Evolutionary conservation across 2,888 invertebrate genomes (phyloP), one percentile per base, ranked within the genome.

Genomic region (Trichacis sp.): DNA sequence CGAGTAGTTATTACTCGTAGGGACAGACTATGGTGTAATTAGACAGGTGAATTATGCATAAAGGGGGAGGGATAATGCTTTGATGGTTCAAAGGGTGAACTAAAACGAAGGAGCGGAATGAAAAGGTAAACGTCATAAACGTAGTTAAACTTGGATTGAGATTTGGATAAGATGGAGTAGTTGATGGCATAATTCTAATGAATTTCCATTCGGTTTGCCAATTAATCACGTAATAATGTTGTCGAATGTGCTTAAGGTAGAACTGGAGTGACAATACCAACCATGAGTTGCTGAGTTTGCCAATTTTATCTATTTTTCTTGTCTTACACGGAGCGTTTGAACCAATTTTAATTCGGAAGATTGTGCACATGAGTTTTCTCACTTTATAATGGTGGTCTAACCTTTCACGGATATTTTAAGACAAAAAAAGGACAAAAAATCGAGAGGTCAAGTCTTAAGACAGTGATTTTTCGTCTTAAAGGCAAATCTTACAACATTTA

Each of bases 31-130:
- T 33, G 33, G 33, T 33, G 33, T 33, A 33, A 33, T 33, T 33
- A 33, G 33, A 33, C 33, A 33, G 33, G 33, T 33, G 33, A 33
- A 33, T 33, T 33, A 33, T 33, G 33, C 33, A n/a, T 33, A 33
- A 33, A 33, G 9, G 33, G 24, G 24, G 8, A 8, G 33, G 33
- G 33, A 33, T 6, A n/a, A n/a, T 33, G 33, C 33, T 33, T 33
- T 33, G 33, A 33, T n/a, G 5, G n/a, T 33, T 33, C 33, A 33
- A n/a, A 33, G 11, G 33, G 33, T 33, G 33, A 33, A 9, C 33
- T 9, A 33, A n/a, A 33, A 33, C 33, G 33, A 33, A 33, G 33
- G 33, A 33, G 33, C 33, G 33, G 11, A 33, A 33, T 33, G 33
- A 33, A 33, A 24, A 33, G 33, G 33, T 33, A 33, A 33, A 33